These are phyloP conservation scores for Philypnodon macrostomus DNA, from an alignment of 2,797 vertebrate species.

Conservation along the genomic window DNA sequence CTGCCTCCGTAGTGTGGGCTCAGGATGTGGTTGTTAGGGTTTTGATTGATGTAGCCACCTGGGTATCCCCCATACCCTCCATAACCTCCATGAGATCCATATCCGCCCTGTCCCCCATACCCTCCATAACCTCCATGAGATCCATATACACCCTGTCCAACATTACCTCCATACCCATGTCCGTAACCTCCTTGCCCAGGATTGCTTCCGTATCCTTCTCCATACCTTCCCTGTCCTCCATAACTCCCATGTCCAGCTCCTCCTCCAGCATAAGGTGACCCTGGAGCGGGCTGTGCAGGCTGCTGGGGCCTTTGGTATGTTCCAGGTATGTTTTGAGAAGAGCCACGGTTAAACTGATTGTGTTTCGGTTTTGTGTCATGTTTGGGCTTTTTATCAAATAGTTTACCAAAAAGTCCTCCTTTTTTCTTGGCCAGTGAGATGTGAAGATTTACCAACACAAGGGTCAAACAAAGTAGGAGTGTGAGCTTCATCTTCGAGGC, in stretches of 20 bases:
- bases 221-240: conserved; percentile 12
- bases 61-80: conserved; percentile 33
- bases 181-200: conserved; percentile 22
- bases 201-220: conserved; percentile 17
- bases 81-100: conserved; percentile 3
- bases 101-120: conserved; percentile 18
- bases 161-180: conserved; percentile 22
- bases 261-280: conserved; percentile 15
- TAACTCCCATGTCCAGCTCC: conserved; percentile 36
- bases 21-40: conserved; percentile 71
- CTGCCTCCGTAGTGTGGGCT: conserved; percentile 69
- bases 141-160: conserved; percentile 19
- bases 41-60: conserved; percentile 67
- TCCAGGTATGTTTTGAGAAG: neutral
- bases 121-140: conserved; percentile 8
- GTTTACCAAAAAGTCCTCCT: neutral
- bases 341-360: neutral
- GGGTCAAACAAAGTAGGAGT: neutral
- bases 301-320: neutral
- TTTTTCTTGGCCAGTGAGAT: conserved; percentile 6
- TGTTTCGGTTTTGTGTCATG: neutral
- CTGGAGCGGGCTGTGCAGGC: conserved; percentile 4
- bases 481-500: conserved; percentile 5
- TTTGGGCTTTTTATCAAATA: conserved; percentile 1
- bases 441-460: neutral